Conservation (phyloP, 1,140 invertebrate species). For the Heliconius congener region DNA sequence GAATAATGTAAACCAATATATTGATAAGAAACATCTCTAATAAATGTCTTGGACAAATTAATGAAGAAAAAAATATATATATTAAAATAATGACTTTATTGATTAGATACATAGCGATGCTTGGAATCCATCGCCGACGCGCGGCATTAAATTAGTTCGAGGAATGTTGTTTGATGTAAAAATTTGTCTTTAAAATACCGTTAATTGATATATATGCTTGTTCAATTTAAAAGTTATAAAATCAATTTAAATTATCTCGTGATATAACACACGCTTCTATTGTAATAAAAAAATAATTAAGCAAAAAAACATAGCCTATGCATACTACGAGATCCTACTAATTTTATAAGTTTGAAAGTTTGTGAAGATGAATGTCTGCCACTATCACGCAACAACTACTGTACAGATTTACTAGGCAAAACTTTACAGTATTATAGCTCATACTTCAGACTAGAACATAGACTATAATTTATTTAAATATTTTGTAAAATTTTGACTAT, state of each 20-base stretch:
- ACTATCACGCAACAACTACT: too few species aligned
- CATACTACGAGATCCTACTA: too few species aligned
- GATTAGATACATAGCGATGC: conserved; percentile 10
- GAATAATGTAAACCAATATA: background rate
- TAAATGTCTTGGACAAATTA: conserved; percentile 9
- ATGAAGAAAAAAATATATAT: conserved; percentile 13
- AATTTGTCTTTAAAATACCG: conserved; percentile 14
- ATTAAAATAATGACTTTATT: conserved; percentile 19
- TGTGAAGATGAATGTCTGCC: too few species aligned
- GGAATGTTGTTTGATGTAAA: conserved; percentile 18
- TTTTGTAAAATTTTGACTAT: too few species aligned
- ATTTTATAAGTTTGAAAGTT: too few species aligned
- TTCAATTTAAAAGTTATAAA: background rate
- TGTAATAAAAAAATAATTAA: background rate
- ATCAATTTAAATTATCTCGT: background rate
- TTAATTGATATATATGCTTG: conserved; percentile 11
- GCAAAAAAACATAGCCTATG: too few species aligned
- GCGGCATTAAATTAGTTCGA: conserved; percentile 20
- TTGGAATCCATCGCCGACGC: conserved; percentile 10
- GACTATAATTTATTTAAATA: too few species aligned
- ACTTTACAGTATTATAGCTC: too few species aligned
- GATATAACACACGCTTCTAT: background rate
- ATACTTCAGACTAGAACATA: too few species aligned
- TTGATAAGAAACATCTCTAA: conserved; percentile 2
- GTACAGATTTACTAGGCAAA: too few species aligned